phyloP scores from a whole-genome alignment of 2,113 vertebrate genomes.

The Motacilla tschutschensis region DNA sequence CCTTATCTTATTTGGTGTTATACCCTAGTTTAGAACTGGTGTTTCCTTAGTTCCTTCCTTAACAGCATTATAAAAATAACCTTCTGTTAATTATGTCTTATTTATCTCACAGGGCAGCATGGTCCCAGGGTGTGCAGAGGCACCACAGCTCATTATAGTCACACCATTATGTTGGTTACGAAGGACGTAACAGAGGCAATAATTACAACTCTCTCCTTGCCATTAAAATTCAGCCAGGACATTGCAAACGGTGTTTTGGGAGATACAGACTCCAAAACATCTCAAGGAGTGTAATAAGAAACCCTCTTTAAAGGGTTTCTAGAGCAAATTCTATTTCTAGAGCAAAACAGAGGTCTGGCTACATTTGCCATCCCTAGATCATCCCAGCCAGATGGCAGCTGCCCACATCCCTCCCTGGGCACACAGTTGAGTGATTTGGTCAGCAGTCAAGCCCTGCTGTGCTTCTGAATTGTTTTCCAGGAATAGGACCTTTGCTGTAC shows the following conservation, averaged over 20 bases:
- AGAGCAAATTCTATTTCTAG: background rate
- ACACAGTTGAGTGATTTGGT: fast-evolving
- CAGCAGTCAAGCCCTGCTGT: background rate
- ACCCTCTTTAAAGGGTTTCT: background rate
- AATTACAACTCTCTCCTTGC: background rate
- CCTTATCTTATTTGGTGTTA: conserved; percentile 8
- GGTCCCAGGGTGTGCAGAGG: background rate
- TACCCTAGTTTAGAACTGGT: background rate
- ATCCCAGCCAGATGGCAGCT: background rate
- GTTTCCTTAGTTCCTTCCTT: background rate
- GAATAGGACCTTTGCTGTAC: background rate
- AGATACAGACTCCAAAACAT: background rate
- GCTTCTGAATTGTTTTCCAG: background rate
- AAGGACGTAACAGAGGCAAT: conserved; percentile 19
- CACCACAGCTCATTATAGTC: background rate
- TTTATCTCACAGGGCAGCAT: background rate
- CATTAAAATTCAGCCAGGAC: background rate
- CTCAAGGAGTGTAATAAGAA: background rate
- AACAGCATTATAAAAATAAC: conserved; percentile 7
- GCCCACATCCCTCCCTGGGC: background rate
- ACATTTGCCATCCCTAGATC: background rate
- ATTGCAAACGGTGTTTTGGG: background rate
- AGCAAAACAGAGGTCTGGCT: background rate
- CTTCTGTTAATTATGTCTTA: background rate
- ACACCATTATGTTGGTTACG: background rate